Evolutionary conservation across 2,797 vertebrate species (phyloP).

Genomic region (Menidia menidia): DNA sequence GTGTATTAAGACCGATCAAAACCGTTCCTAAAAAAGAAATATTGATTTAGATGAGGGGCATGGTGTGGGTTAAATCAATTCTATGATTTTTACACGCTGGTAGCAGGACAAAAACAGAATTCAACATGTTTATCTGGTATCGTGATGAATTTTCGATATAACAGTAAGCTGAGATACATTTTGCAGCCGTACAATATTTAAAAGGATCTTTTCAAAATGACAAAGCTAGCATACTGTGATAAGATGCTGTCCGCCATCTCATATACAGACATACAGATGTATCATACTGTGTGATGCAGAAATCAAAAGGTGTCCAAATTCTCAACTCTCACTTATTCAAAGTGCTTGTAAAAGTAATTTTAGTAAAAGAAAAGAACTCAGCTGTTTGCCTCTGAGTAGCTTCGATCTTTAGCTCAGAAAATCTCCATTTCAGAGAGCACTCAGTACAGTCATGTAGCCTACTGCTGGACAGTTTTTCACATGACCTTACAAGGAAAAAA

Average conservation of each 20-base stretch:
- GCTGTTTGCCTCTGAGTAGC: not conserved
- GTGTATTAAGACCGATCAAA: constrained; percentile 44
- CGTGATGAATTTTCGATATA: no score
- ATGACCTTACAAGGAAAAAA: no score
- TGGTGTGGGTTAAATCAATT: not conserved
- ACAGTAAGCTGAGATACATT: no score
- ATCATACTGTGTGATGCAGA: not conserved
- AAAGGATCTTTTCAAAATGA: no score
- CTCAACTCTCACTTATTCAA: not conserved
- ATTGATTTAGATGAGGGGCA: constrained; percentile 4
- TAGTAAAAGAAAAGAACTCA: not conserved
- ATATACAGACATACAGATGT: no score
- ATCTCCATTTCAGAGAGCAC: no score
- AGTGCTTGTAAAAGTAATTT: not conserved
- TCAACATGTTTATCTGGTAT: no score
- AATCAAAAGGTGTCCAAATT: not conserved
- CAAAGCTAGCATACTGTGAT: no score
- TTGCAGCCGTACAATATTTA: no score
- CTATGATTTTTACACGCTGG: not conserved
- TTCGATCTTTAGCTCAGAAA: not conserved
- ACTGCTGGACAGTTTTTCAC: no score
- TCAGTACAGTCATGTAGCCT: no score
- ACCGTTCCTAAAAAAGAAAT: constrained; percentile 30
- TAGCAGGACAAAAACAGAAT: not conserved
- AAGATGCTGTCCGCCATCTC: not conserved